These are phyloP conservation scores for Perithous albicinctus DNA, from an alignment of 2,888 invertebrate species.

Conservation along the genomic window DNA sequence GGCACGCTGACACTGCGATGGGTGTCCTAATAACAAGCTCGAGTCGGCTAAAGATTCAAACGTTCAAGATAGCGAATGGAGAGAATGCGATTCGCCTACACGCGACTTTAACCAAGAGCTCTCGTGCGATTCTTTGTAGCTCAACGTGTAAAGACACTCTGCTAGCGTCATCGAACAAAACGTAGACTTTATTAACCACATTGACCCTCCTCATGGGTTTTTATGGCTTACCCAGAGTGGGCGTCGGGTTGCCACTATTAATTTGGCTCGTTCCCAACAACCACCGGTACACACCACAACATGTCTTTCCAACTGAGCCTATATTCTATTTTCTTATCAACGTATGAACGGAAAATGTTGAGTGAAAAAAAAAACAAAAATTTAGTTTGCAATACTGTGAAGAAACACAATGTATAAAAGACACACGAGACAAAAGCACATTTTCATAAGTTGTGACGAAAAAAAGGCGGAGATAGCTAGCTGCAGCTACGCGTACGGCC, in stretches of 20 bases:
- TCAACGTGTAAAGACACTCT: slow-evolving; percentile 45
- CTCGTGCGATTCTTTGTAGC: slow-evolving; percentile 49
- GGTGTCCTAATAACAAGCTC: slow-evolving; percentile 44
- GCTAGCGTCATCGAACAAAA: slow-evolving; percentile 57
- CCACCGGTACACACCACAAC: slow-evolving; percentile 1
- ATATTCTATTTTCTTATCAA: slow-evolving; percentile 9
- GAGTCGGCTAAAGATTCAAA: slow-evolving; percentile 44
- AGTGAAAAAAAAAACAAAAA: neutral
- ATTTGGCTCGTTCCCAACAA: slow-evolving; percentile 51
- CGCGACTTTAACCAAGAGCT: slow-evolving; percentile 27
- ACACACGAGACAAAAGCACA: too few relatives aligned
- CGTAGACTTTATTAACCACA: slow-evolving; percentile 50
- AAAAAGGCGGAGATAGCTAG: too few relatives aligned
- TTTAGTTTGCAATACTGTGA: too few relatives aligned
- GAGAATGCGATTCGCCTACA: slow-evolving; percentile 60
- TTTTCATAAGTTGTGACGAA: too few relatives aligned
- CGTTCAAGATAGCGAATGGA: slow-evolving; percentile 39
- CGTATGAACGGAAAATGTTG: neutral
- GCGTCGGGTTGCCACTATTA: slow-evolving; percentile 45
- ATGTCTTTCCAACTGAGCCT: slow-evolving; percentile 10
- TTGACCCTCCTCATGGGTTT: slow-evolving; percentile 55
- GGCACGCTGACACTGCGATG: slow-evolving; percentile 6
- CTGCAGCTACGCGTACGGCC: too few relatives aligned
- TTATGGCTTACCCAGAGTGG: slow-evolving; percentile 46
- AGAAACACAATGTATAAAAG: too few relatives aligned